phyloP scores from a whole-genome alignment of 92 coral and sea anemone species.

The Phymanthus crucifer region DNA sequence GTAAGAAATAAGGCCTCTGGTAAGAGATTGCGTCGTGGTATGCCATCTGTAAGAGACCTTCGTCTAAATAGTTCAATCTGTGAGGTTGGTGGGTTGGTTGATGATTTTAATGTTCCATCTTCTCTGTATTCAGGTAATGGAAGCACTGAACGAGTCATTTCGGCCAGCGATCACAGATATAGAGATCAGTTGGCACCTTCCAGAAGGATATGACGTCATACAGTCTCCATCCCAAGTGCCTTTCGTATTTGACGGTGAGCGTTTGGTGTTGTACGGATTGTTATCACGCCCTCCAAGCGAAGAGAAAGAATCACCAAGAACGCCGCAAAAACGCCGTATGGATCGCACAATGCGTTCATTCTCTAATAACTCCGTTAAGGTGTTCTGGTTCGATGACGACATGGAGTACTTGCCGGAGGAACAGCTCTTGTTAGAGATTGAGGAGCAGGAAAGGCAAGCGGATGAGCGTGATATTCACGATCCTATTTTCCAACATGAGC shows the following conservation, averaged over 20 bases:
- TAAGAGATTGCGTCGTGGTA: too few relatives aligned
- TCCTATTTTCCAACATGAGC: conserved; percentile 6
- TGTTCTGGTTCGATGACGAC: conserved; percentile 98
- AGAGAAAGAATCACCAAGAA: conserved; percentile 71
- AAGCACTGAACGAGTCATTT: conserved; percentile 70
- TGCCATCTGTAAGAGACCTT: too few relatives aligned
- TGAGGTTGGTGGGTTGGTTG: too few relatives aligned
- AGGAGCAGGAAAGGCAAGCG: conserved; percentile 45
- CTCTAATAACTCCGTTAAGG: conserved; percentile 81
- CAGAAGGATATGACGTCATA: conserved; percentile 80
- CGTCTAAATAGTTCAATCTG: too few relatives aligned
- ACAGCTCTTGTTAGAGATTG: conserved; percentile 52
- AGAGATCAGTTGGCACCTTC: conserved; percentile 96
- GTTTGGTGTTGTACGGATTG: conserved; percentile 79
- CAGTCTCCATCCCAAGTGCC: conserved; percentile 76
- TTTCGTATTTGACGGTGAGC: conserved; percentile 60
- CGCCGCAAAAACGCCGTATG: conserved; percentile 62
- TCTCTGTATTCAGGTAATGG: conserved; percentile 59
- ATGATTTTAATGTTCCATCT: background rate
- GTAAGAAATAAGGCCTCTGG: too few relatives aligned
- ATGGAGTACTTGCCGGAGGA: conserved; percentile 84
- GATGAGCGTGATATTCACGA: conserved; percentile 46
- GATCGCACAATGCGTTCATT: conserved; percentile 77
- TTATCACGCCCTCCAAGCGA: conserved; percentile 74
- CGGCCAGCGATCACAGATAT: conserved; percentile 90